Percentiles rank a stretch among this genome's conserved stretches.
phyloP scores from a whole-genome alignment of 2,888 invertebrate genomes.

The Vesta saturnalis region DNA sequence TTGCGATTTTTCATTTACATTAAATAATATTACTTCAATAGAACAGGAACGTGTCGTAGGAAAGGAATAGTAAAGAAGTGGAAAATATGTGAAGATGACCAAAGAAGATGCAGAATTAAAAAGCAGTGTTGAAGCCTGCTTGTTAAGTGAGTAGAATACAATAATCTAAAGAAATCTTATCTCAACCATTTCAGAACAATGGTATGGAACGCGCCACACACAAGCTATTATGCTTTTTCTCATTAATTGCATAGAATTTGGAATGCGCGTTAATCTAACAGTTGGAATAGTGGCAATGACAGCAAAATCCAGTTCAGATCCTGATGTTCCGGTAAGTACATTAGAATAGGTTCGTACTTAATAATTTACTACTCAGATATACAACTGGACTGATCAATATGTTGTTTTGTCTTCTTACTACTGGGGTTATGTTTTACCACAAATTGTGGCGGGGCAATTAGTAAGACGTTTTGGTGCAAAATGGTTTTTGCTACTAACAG shows the following conservation, averaged over 20 bases:
- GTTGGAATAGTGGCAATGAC: conserved; percentile 81
- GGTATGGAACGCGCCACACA: conserved; percentile 70
- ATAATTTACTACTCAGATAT: conserved; percentile 54
- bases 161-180: too few species aligned
- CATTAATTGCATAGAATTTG: conserved; percentile 69
- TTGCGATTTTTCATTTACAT: too few species aligned
- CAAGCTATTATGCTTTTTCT: conserved; percentile 70
- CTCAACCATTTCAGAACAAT: too few species aligned
- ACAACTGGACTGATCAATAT: conserved; percentile 63
- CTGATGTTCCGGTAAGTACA: conserved; percentile 62
- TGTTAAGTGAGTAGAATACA: too few species aligned
- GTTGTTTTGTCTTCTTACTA: conserved; percentile 78
- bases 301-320: conserved; percentile 58
- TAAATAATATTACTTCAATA: too few species aligned
- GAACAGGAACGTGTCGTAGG: too few species aligned
- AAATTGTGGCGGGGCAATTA: conserved; percentile 74
- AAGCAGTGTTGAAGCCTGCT: too few species aligned
- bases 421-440: conserved; percentile 78
- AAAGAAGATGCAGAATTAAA: too few species aligned
- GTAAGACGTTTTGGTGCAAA: conserved; percentile 79
- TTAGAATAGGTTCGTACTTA: neutral
- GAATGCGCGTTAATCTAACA: conserved; percentile 73
- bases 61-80: too few species aligned
- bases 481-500: conserved; percentile 67
- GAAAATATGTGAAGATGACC: too few species aligned